Conservation (phyloP, 2,113 vertebrate genomes). For the Alligator mississippiensis region DNA sequence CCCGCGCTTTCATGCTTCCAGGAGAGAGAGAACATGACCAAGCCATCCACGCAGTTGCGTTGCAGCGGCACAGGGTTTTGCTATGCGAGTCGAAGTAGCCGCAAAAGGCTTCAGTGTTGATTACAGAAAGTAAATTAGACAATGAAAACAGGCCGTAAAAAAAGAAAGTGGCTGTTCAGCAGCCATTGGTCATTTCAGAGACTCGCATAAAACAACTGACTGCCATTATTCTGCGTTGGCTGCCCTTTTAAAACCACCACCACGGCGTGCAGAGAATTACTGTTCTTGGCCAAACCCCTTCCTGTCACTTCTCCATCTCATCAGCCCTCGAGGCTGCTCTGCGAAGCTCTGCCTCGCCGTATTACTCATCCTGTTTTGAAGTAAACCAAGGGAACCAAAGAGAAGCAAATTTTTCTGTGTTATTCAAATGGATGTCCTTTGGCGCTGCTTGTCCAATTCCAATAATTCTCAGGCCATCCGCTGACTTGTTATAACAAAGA, state of each 20-base stretch:
- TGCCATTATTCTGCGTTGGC: neutral
- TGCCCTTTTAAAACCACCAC: neutral
- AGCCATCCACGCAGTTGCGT: neutral
- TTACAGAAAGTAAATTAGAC: neutral
- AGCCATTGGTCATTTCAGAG: neutral
- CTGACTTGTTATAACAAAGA: neutral
- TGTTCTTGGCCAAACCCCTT: accelerated
- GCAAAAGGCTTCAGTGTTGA: neutral
- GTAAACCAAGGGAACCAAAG: slow-evolving; percentile 60
- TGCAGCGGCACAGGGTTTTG: neutral
- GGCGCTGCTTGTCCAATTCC: neutral
- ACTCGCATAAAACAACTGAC: neutral
- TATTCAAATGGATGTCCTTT: slow-evolving; percentile 35
- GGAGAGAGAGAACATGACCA: neutral
- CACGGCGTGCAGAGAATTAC: neutral
- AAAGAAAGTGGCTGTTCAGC: neutral
- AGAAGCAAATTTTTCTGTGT: slow-evolving; percentile 20
- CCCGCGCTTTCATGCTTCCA: neutral
- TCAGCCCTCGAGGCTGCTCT: neutral
- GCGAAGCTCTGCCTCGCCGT: neutral
- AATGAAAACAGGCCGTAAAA: neutral
- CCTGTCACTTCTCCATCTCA: neutral
- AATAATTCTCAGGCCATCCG: neutral
- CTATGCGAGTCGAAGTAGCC: neutral
- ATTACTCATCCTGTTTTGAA: slow-evolving; percentile 58